Conservation (phyloP, 2,888 invertebrate species). For the Lochmaea crataegi region DNA sequence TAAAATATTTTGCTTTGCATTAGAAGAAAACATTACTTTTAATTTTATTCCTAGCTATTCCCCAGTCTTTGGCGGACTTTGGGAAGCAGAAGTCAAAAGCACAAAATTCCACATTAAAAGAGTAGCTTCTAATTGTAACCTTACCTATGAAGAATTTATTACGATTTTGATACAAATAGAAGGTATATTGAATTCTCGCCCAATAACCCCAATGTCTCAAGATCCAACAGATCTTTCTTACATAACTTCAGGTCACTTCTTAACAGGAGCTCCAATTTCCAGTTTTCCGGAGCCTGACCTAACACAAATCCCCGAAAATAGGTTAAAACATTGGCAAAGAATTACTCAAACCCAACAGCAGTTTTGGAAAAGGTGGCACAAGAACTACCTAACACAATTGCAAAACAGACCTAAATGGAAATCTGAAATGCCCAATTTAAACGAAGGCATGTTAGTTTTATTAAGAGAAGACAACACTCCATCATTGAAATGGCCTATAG, state of each 20-base stretch:
- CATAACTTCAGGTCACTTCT: constrained; percentile 49
- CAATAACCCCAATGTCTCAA: constrained; percentile 36
- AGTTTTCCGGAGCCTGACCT: constrained; percentile 37
- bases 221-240: constrained; percentile 33
- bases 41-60: too few relatives aligned
- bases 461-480: constrained; percentile 42
- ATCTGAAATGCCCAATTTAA: neutral
- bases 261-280: constrained; percentile 46
- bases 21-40: too few relatives aligned
- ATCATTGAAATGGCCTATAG: constrained; percentile 5
- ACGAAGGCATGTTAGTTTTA: constrained; percentile 36
- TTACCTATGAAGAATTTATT: too few relatives aligned
- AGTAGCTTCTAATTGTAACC: too few relatives aligned
- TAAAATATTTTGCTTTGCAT: too few relatives aligned
- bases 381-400: constrained; percentile 40
- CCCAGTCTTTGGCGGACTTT: too few relatives aligned
- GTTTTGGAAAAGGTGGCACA: constrained; percentile 49
- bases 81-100: too few relatives aligned
- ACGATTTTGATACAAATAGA: too few relatives aligned
- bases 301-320: constrained; percentile 19
- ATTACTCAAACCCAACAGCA: constrained; percentile 33
- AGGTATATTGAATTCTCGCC: constrained; percentile 39
- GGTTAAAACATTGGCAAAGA: constrained; percentile 27
- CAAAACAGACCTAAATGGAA: constrained; percentile 43
- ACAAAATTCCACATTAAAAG: too few relatives aligned